Evolutionary conservation across 92 coral and sea anemone species (phyloP).

Genomic region (Metridium senile): DNA sequence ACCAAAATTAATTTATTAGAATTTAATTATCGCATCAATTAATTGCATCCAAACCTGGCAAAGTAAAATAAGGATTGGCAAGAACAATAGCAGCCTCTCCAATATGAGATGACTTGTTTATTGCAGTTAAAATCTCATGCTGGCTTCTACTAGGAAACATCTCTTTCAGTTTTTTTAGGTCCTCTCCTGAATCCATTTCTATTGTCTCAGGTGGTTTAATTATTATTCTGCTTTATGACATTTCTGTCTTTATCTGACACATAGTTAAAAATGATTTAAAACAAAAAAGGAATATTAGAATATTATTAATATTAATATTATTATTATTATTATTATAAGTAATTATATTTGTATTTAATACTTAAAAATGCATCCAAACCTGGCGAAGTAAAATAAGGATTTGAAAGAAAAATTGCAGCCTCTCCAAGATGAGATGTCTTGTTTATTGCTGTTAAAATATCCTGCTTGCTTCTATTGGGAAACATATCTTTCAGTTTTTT

Average conservation of each 20-base stretch:
- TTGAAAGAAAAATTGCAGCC: slow-evolving; percentile 35
- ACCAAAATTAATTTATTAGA: too few species aligned
- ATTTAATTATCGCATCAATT: too few species aligned
- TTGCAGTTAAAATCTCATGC: slow-evolving; percentile 3
- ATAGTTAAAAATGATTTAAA: background rate
- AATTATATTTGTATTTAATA: too few species aligned
- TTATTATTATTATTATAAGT: too few species aligned
- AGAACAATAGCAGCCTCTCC: slow-evolving; percentile 36
- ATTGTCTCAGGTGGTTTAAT: slow-evolving; percentile 1
- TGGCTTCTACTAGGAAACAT: slow-evolving; percentile 24
- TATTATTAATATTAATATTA: too few species aligned
- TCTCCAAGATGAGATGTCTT: slow-evolving; percentile 27
- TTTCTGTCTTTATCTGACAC: background rate
- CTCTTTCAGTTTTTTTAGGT: too few species aligned
- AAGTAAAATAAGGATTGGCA: slow-evolving; percentile 2
- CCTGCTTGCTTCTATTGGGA: slow-evolving; percentile 13
- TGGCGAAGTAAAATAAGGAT: background rate
- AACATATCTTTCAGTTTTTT: slow-evolving; percentile 19
- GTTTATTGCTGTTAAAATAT: slow-evolving; percentile 7
- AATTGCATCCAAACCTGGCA: background rate
- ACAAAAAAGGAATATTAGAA: background rate
- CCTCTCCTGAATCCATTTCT: background rate
- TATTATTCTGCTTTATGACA: background rate
- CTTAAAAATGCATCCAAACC: background rate
- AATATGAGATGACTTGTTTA: slow-evolving; percentile 16